A percentile compares a stretch with the other conserved stretches of the same genome.
Conservation (phyloP, 2,113 vertebrate species). For the Tachysurus fulvidraco region DNA sequence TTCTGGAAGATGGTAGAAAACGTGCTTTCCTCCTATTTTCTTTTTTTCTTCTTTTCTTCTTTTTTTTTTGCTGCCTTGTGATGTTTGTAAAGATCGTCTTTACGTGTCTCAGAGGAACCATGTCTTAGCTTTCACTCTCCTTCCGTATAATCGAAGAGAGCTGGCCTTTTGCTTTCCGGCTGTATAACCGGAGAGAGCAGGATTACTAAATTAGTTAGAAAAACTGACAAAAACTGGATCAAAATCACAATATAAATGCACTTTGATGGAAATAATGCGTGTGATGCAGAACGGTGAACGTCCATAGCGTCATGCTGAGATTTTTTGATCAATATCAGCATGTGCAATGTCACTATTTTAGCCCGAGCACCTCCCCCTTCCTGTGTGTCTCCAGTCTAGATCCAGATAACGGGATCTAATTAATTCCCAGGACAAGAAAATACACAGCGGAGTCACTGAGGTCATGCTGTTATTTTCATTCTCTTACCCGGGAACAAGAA, state of each 20-base stretch:
- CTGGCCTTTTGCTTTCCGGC: not conserved
- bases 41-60: no score
- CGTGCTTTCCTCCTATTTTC: not conserved
- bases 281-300: constrained; percentile 22
- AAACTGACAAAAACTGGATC: not conserved
- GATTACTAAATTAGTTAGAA: not conserved
- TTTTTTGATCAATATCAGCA: constrained; percentile 55
- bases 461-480: constrained; percentile 48
- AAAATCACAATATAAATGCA: not conserved
- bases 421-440: constrained; percentile 57
- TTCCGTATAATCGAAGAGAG: not conserved
- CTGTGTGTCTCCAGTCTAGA: constrained; percentile 39
- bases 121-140: not conserved
- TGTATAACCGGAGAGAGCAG: not conserved
- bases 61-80: not conserved
- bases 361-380: constrained; percentile 31
- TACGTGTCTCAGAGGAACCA: not conserved
- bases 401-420: constrained; percentile 61
- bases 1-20: not conserved
- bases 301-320: constrained; percentile 41
- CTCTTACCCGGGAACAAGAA: constrained; percentile 15
- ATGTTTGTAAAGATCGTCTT: not conserved
- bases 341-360: constrained; percentile 30
- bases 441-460: constrained; percentile 45
- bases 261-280: not conserved